Conservation (phyloP, 92 coral and sea anemone genomes). For the Phymanthus crucifer region DNA sequence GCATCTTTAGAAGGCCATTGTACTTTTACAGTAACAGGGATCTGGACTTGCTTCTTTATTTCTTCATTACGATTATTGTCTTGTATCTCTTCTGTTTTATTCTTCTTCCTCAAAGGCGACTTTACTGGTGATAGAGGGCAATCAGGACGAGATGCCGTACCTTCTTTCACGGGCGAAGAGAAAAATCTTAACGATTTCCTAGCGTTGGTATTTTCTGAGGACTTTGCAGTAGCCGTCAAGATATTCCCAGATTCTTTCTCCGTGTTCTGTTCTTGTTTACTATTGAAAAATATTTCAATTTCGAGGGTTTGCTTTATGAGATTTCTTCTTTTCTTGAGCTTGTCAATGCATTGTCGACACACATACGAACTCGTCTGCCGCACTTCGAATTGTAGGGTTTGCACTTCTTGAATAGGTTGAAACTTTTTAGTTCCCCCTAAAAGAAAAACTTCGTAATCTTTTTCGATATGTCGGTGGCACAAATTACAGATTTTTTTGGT, state of each 20-base stretch:
- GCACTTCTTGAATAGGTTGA: background rate
- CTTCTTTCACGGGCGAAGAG: background rate
- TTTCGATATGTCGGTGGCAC: background rate
- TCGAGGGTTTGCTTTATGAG: conserved; percentile 1
- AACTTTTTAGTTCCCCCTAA: background rate
- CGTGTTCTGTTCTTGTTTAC: conserved; percentile 4
- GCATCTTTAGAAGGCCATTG: conserved; percentile 53
- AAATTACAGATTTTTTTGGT: background rate
- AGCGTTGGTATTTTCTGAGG: background rate
- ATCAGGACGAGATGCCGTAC: background rate
- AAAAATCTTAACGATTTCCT: background rate
- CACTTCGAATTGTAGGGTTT: background rate
- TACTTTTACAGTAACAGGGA: conserved; percentile 23
- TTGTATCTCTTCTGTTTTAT: background rate
- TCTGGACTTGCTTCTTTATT: background rate
- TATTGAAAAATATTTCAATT: conserved; percentile 1
- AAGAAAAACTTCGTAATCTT: conserved; percentile 2
- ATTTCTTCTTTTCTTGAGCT: conserved; percentile 7
- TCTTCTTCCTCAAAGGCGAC: background rate
- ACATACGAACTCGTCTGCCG: background rate
- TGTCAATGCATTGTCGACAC: conserved; percentile 16
- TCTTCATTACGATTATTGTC: background rate
- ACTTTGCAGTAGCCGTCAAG: background rate
- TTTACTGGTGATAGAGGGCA: background rate
- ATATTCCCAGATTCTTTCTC: background rate